Conservation (phyloP, 1,140 invertebrate species). For the Plodia interpunctella region DNA sequence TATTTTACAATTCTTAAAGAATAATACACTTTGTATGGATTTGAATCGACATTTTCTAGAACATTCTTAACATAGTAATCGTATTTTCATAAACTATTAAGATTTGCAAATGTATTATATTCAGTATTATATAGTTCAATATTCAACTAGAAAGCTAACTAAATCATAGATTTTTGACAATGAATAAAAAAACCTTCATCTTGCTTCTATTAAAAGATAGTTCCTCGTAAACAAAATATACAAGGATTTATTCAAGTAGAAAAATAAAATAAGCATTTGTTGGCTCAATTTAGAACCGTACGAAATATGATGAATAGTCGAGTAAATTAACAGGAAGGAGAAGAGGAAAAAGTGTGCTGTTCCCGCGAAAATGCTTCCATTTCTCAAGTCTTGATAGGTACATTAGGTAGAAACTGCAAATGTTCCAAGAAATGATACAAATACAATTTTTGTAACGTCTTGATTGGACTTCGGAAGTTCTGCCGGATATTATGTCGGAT, state of each 20-base stretch:
- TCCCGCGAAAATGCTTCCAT: conserved; percentile 28
- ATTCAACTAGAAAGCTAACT: too few relatives aligned
- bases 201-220: too few relatives aligned
- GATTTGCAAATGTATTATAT: too few relatives aligned
- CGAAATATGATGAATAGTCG: conserved; percentile 21
- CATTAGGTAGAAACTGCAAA: conserved; percentile 40
- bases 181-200: too few relatives aligned
- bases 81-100: too few relatives aligned
- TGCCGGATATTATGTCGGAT: not conserved
- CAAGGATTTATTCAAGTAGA: conserved; percentile 1
- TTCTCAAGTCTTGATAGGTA: conserved; percentile 39
- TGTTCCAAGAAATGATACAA: conserved; percentile 29
- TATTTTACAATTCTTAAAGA: too few relatives aligned
- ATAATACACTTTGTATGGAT: too few relatives aligned
- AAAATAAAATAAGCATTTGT: conserved; percentile 10
- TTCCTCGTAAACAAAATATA: not conserved
- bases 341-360: conserved; percentile 22
- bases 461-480: conserved; percentile 4
- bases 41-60: too few relatives aligned
- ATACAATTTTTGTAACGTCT: conserved; percentile 9
- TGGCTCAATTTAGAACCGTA: conserved; percentile 13
- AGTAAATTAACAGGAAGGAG: conserved; percentile 20
- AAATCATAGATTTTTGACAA: too few relatives aligned
- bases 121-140: too few relatives aligned
- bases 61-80: too few relatives aligned